Evolutionary conservation across 92 coral and sea anemone species (phyloP).

Genomic region (Zoanthus sociatus): DNA sequence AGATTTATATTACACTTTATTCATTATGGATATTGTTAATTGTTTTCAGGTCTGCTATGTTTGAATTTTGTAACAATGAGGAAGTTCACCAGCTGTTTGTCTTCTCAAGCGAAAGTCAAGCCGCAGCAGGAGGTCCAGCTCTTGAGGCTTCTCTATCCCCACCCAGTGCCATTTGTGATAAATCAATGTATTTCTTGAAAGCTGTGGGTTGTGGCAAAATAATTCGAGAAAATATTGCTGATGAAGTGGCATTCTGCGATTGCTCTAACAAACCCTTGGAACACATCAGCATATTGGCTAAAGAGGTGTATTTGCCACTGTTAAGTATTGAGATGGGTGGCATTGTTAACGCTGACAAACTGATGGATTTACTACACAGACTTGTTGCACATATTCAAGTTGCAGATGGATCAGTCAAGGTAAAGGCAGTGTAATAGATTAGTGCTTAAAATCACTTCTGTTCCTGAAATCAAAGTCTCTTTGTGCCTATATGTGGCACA

Average conservation of each 20-base stretch:
- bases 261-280: conserved; percentile 84
- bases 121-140: conserved; percentile 71
- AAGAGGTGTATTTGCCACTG: conserved; percentile 94
- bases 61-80: conserved; percentile 99
- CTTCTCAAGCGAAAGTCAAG: conserved; percentile 60
- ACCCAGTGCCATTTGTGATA: conserved; percentile 85
- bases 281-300: conserved; percentile 78
- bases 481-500: too few relatives aligned
- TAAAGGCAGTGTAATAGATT: neutral
- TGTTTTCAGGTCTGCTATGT: conserved; percentile 88
- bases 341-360: conserved; percentile 95
- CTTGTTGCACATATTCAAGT: conserved; percentile 92
- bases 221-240: conserved; percentile 87
- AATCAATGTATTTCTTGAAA: conserved; percentile 92
- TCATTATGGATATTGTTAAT: neutral
- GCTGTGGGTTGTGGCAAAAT: conserved; percentile 78
- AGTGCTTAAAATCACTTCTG: neutral
- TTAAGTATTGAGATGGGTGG: conserved; percentile 99
- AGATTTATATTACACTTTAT: neutral
- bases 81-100: conserved; percentile 85
- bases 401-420: conserved; percentile 85
- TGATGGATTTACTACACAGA: conserved; percentile 97
- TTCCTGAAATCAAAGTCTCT: too few relatives aligned
- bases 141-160: conserved; percentile 89
- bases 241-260: conserved; percentile 94